Evolutionary conservation across 1,140 invertebrate genomes (phyloP), one percentile per base, ranked within the genome.

Genomic region (Leguminivora glycinivorella): DNA sequence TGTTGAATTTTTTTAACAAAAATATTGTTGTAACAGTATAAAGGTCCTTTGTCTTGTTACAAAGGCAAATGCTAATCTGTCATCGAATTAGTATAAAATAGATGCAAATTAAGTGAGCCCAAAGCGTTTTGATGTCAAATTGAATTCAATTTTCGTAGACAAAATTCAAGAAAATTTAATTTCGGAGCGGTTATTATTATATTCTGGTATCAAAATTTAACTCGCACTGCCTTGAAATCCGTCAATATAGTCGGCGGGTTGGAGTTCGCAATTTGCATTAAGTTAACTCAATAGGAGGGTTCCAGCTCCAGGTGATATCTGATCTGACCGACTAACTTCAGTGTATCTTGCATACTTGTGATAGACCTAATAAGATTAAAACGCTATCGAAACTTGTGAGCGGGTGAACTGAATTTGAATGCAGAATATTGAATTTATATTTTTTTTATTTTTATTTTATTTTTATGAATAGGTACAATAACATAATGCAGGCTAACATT

Each of bases 291-390:
- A 60, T 60, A 29, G 14, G 25, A 24, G 24, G 56, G 56, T 60
- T 26, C 56, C 56, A 60, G 56, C 29, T 26, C 56, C 56, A 60
- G 56, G 56, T 60, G 26, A 60, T 60, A 26, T 26, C 25, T n/a
- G 56, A 26, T 24, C 24, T 14, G 56, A 6, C 25, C 24, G 25
- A n/a, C 56, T 60, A 26, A 26, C 25, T 60, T 26, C 4, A n/a
- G 56, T 26, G 56, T 47, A 47, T 47, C 10, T 56, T 29, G 56
- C 22, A 56, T 14, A 60, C 1, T 26, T 12, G 24, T 25, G 56
- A 60, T 29, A 12, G 6, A 47, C 14, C n/a, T 47, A 47, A 6
- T 47, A 47, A 47, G 10, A 38, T 38, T 38, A 38, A 38, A 12
- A 6, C 10, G 5, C n/a, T 17, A 47, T 47, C 17, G 43, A 47